phyloP scores from a whole-genome alignment of 2,888 invertebrate genomes.

The Temnothorax rugatulus region DNA sequence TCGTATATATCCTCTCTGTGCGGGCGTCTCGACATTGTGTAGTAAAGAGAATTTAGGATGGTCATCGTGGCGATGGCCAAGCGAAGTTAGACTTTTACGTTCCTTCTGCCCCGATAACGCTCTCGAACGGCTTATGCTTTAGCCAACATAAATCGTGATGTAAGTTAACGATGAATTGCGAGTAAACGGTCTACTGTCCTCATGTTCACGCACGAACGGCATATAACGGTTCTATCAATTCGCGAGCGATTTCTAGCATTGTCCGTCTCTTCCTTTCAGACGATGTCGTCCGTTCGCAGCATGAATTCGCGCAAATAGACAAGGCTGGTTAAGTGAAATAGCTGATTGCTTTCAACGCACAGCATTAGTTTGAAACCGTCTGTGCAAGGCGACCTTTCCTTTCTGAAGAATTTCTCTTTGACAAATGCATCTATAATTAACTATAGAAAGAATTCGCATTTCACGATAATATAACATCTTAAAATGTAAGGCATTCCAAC shows the following conservation, averaged over 20 bases:
- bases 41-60: slow-evolving; percentile 51
- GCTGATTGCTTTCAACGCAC: slow-evolving; percentile 14
- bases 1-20: slow-evolving; percentile 48
- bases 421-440: neutral
- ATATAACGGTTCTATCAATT: slow-evolving; percentile 47
- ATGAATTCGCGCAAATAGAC: slow-evolving; percentile 19
- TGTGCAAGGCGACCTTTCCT: neutral
- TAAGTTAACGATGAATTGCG: slow-evolving; percentile 56
- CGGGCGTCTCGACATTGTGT: slow-evolving; percentile 59
- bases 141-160: slow-evolving; percentile 55
- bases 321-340: slow-evolving; percentile 30
- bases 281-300: slow-evolving; percentile 16
- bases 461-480: neutral
- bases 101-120: slow-evolving; percentile 29
- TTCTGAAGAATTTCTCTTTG: neutral
- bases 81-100: slow-evolving; percentile 19
- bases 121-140: slow-evolving; percentile 34
- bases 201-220: slow-evolving; percentile 36
- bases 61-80: slow-evolving; percentile 15
- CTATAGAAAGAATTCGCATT: neutral
- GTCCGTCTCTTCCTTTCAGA: slow-evolving; percentile 23
- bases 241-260: slow-evolving; percentile 42
- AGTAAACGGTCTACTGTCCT: slow-evolving; percentile 15
- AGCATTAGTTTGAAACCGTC: neutral
- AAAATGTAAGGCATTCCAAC: neutral